Conservation (phyloP, 1,140 invertebrate genomes). For the Megalonaias nervosa region DNA sequence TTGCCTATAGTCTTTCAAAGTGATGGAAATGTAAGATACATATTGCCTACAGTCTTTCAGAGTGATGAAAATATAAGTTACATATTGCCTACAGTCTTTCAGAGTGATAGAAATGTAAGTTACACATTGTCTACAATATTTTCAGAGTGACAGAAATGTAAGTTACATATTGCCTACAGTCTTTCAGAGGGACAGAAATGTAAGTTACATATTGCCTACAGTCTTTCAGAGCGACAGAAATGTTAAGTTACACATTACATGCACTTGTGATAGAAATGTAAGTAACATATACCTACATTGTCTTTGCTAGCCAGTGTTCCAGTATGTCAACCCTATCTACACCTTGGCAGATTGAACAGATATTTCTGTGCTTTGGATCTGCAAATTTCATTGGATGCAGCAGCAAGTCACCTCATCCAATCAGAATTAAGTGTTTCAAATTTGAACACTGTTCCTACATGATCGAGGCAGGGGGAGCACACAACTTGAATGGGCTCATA, state of each 20-base stretch:
- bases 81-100: constrained; percentile 95
- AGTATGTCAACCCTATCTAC: no score
- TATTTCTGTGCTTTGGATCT: no score
- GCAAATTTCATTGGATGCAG: no score
- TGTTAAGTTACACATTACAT: constrained; percentile 67
- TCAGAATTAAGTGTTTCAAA: no score
- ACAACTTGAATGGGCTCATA: no score
- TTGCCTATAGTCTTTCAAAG: constrained; percentile 96
- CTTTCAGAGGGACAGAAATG: constrained; percentile 94
- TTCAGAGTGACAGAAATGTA: constrained; percentile 92
- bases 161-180: constrained; percentile 73
- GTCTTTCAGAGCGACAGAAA: constrained; percentile 97
- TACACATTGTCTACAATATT: constrained; percentile 77
- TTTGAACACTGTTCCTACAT: no score
- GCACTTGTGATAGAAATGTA: no score
- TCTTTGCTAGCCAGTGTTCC: no score
- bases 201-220: constrained; percentile 63
- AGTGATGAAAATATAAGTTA: constrained; percentile 88
- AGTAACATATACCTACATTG: no score
- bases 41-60: constrained; percentile 94
- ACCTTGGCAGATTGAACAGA: no score
- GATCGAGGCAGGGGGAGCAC: no score
- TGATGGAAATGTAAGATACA: constrained; percentile 84
- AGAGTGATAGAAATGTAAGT: constrained; percentile 90
- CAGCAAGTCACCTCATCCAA: no score